Evolutionary conservation across 1,140 invertebrate genomes (phyloP).

Genomic region (Drosophila trapezifrons): DNA sequence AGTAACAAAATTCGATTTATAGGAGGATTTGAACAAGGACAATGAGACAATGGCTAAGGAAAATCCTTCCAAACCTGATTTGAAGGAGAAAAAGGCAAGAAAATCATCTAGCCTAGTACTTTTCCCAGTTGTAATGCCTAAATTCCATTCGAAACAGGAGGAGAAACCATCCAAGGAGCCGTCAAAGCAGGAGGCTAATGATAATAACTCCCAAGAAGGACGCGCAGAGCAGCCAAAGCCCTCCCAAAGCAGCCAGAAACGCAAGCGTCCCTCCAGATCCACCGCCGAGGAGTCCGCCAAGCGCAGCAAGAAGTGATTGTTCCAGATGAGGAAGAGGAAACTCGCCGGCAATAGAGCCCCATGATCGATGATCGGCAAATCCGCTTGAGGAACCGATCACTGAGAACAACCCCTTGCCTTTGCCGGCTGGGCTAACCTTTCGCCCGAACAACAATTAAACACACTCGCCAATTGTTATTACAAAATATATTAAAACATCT

Average conservation of each 20-base stretch:
- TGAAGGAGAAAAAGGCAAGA: neutral
- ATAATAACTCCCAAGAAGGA: neutral
- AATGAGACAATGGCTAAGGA: neutral
- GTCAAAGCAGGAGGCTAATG: too few relatives aligned
- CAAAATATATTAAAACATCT: slow-evolving; percentile 52
- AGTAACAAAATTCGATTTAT: neutral
- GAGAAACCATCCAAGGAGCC: neutral
- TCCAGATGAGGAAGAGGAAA: neutral
- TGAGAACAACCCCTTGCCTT: slow-evolving; percentile 25
- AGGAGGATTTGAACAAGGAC: neutral
- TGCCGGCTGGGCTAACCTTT: neutral
- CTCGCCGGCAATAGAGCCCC: slow-evolving; percentile 26
- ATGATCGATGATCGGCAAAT: slow-evolving; percentile 42
- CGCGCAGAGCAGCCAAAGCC: neutral
- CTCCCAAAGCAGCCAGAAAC: slow-evolving; percentile 9
- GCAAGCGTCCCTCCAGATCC: slow-evolving; percentile 21
- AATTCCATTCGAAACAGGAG: neutral
- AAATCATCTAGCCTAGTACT: too few relatives aligned
- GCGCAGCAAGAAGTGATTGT: slow-evolving; percentile 17
- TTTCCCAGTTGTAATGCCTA: neutral
- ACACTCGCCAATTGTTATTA: slow-evolving; percentile 24
- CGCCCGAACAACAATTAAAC: slow-evolving; percentile 15
- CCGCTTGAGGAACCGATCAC: slow-evolving; percentile 23
- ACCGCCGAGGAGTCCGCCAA: slow-evolving; percentile 14
- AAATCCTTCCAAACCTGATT: neutral